phyloP scores from a whole-genome alignment of 2,113 vertebrate species.

The Madoqua kirkii region DNA sequence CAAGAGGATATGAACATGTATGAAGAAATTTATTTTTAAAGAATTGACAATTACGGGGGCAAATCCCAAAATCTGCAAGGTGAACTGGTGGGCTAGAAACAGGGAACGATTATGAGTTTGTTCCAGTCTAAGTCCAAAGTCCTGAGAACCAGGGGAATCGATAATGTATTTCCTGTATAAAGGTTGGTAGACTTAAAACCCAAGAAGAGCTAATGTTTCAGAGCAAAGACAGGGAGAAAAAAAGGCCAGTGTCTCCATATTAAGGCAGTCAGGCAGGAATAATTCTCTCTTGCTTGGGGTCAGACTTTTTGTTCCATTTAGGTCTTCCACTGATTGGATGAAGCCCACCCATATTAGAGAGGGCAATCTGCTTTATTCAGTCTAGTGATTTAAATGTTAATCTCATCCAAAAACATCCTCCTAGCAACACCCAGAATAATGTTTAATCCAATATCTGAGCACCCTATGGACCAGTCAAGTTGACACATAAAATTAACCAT shows the following conservation, averaged over 20 bases:
- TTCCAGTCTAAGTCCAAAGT: background rate
- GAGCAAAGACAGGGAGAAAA: background rate
- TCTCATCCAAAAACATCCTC: background rate
- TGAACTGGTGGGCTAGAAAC: background rate
- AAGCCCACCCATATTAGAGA: background rate
- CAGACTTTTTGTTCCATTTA: background rate
- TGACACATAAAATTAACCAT: constrained; percentile 6
- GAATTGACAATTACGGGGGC: background rate
- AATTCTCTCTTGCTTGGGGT: background rate
- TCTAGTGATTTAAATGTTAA: constrained; percentile 19
- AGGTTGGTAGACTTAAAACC: background rate
- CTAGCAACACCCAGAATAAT: background rate
- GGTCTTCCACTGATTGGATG: background rate
- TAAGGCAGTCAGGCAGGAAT: background rate
- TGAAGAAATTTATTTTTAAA: background rate
- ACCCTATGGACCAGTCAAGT: background rate
- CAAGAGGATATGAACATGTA: background rate
- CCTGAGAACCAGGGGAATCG: background rate
- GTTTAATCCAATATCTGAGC: constrained; percentile 12
- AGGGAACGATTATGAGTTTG: background rate
- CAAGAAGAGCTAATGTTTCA: background rate
- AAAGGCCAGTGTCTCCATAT: background rate
- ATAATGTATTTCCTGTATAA: background rate
- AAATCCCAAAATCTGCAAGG: background rate
- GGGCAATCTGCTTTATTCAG: background rate